Percentiles rank a stretch among this genome's conserved stretches.
phyloP scores from a whole-genome alignment of 2,113 vertebrate species.

The Leuciscus idus region DNA sequence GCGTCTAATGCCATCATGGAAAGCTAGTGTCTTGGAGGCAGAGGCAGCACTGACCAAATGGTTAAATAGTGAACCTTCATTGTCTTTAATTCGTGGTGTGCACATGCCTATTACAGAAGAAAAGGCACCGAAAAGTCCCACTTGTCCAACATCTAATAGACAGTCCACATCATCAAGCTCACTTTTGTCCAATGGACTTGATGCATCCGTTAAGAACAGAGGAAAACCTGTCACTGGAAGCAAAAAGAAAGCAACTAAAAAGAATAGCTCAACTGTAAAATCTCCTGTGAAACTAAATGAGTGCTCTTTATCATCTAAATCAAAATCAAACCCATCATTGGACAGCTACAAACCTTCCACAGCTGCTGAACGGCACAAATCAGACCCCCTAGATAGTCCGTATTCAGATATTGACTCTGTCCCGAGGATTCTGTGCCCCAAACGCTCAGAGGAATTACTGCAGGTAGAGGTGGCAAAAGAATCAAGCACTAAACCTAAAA shows the following conservation, averaged over 20 bases:
- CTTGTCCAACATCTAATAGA: conserved; percentile 45
- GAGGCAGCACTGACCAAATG: conserved; percentile 80
- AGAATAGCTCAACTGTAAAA: conserved; percentile 67
- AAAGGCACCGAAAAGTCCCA: conserved; percentile 45
- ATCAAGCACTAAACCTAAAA: conserved; percentile 45
- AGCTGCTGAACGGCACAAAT: conserved; percentile 58
- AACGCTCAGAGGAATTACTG: conserved; percentile 63
- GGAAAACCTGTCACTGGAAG: conserved; percentile 45
- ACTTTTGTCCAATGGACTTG: conserved; percentile 58
- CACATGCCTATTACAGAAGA: conserved; percentile 58
- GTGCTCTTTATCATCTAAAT: conserved; percentile 55
- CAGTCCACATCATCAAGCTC: conserved; percentile 37
- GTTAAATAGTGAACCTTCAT: conserved; percentile 67
- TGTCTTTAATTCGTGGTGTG: conserved; percentile 52
- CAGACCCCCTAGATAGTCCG: conserved; percentile 69
- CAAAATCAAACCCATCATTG: conserved; percentile 39
- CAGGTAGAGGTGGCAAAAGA: conserved; percentile 14
- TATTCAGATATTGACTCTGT: conserved; percentile 75
- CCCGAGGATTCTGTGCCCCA: conserved; percentile 73
- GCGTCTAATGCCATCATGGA: conserved; percentile 89
- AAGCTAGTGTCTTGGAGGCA: conserved; percentile 88
- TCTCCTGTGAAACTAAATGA: conserved; percentile 69
- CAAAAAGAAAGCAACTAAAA: conserved; percentile 69
- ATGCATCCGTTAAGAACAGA: conserved; percentile 55
- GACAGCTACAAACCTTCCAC: conserved; percentile 43